These are phyloP conservation scores for Cryptoleucopteryx plumbea DNA, from an alignment of 2,113 vertebrate species.

Conservation along the genomic window DNA sequence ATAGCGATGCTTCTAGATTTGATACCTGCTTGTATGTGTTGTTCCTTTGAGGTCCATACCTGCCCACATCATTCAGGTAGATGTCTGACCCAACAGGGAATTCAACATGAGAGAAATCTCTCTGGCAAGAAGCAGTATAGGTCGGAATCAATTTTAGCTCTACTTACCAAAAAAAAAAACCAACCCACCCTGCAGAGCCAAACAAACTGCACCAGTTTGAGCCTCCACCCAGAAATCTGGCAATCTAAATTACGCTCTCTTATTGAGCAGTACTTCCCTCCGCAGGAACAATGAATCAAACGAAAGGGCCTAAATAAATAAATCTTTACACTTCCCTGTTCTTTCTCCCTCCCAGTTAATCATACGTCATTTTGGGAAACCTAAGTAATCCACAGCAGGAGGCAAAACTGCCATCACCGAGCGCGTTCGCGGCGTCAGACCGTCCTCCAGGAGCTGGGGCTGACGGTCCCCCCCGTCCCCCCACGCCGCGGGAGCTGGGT, in stretches of 20 bases:
- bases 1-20: background rate
- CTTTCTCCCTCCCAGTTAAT: constrained; percentile 48
- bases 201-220: constrained; percentile 19
- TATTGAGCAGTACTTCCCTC: constrained; percentile 60
- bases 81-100: background rate
- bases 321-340: constrained; percentile 66
- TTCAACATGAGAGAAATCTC: background rate
- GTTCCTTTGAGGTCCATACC: background rate
- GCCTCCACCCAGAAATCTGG: constrained; percentile 58
- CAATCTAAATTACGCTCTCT: constrained; percentile 38
- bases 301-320: constrained; percentile 35
- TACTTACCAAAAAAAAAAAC: background rate
- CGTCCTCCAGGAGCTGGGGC: background rate
- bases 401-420: background rate
- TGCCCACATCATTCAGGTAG: background rate
- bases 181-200: background rate
- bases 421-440: background rate
- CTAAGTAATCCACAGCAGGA: constrained; percentile 11
- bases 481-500: accelerated
- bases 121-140: background rate
- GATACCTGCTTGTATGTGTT: background rate
- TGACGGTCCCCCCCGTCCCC: accelerated
- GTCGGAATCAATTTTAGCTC: background rate
- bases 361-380: constrained; percentile 33
- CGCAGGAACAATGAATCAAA: constrained; percentile 57